Evolutionary conservation across 2,888 invertebrate genomes (phyloP).

Genomic region (Holacanthella duospinosa): DNA sequence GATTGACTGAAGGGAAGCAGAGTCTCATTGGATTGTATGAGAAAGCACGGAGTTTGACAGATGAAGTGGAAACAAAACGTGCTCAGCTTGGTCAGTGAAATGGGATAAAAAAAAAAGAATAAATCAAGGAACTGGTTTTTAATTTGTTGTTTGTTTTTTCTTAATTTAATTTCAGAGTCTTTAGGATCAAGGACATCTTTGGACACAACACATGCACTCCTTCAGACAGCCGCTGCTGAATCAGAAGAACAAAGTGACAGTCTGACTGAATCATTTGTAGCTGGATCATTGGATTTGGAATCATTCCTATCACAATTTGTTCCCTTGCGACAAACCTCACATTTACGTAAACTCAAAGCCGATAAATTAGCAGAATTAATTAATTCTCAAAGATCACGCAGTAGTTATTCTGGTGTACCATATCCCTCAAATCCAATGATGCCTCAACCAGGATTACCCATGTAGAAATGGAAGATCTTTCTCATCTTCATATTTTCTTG

Average conservation of each 20-base stretch:
- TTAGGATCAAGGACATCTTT: conserved; percentile 65
- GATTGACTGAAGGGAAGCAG: conserved; percentile 62
- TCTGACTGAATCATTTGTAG: conserved; percentile 66
- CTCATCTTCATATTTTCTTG: too few species aligned
- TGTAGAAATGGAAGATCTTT: conserved; percentile 6
- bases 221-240: conserved; percentile 84
- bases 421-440: conserved; percentile 64
- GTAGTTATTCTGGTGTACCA: conserved; percentile 44
- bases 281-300: conserved; percentile 60
- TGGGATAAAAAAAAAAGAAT: too few species aligned
- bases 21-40: conserved; percentile 53
- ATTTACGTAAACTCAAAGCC: conserved; percentile 75
- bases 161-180: conserved; percentile 50
- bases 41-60: conserved; percentile 40
- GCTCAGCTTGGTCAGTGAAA: conserved; percentile 71
- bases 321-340: conserved; percentile 61
- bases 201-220: conserved; percentile 74
- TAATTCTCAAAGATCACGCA: conserved; percentile 19
- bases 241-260: conserved; percentile 86
- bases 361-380: conserved; percentile 67
- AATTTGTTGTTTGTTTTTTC: background rate
- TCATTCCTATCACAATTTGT: conserved; percentile 77
- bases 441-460: conserved; percentile 45
- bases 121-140: background rate
- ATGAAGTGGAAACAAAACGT: conserved; percentile 61